Evolutionary conservation across 2,113 vertebrate genomes (phyloP), one percentile per base, ranked within the genome.

Genomic region (Xyrauchen texanus): DNA sequence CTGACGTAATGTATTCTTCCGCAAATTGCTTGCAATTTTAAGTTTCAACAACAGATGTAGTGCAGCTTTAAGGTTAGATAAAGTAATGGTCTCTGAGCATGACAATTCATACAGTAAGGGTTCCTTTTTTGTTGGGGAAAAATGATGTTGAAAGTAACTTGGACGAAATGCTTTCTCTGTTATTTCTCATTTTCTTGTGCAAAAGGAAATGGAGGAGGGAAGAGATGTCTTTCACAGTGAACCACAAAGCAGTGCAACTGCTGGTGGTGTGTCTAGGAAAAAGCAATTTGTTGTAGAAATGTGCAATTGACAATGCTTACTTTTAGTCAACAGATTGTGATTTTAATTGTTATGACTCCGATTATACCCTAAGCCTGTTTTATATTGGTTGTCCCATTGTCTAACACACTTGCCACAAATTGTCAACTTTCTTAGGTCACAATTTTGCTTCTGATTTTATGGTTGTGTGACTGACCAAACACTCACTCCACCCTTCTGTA

Each of bases 181-280:
- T 10, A 60, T 67, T 15, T 83, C 67, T 76, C 65, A 61, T 46
- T 60, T 80, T 21, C 8, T 82, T 79, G 46, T 76, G 83, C 68
- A 85, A 82, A 58, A 68, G 77, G 80, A 85, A 82, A 62, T 34
- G 42, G 21, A 76, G 58, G 16, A 77, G 64, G 67, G 73, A 82
- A 79, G 68, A 77, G 62, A n/a, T 9, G 42, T 57, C 64, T 82
- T 82, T 81, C 79, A 68, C 51, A 83, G 81, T 67, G 6, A 11
- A 62, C 55, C 16, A 34, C 60, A 57, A 10, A 13, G 3, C 42
- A 65, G 44, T 58, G 5, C 3, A 21, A 9, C 57, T 63, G 1
- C 34, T 64, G 21, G 10, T 68, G 13, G n/a, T 3, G 21, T n/a
- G 15, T 77, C 9, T 13, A 47, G 34, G 46, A 71, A 52, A 66